Base-by-base conservation (phyloP, 2,888 invertebrate genomes). In the Andrena hattorfiana region DNA sequence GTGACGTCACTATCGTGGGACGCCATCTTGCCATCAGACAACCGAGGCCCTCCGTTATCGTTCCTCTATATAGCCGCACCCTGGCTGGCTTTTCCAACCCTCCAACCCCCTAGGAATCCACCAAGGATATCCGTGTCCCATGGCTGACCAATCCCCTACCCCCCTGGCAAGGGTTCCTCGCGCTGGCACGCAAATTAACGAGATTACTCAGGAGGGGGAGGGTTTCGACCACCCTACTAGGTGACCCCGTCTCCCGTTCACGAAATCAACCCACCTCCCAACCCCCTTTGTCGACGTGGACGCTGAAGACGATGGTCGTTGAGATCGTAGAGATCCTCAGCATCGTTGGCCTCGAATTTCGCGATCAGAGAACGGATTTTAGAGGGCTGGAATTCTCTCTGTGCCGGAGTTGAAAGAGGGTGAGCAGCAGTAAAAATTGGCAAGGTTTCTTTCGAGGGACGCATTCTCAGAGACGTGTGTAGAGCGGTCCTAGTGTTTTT, bases 21-120 rank as follows among this genome's bases (percentile, higher is more conserved):
- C 93, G 93, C 94, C 94, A 94, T 94, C 94, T 94, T 94, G 94
- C 93, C 92, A 93, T 93, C 93, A 93, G 93, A 93, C 93, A 93
- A 93, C 92, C 91, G 89, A 91, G 90, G 91, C 90, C 93, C 92
- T 91, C 90, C 90, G 92, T 93, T 93, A 93, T 93, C 93, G 85
- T 89, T 87, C 89, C 90, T 89, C 89, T 86, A 80, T 91, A 90
- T 73, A 87, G 85, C 86, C 87, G 85, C 82, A 80, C 86, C 85
- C 87, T 74, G 84, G 81, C 80, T 66, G 56, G 71, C 84, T 83
- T 83, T 86, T 84, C 82, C 90, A 73, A 83, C 84, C 86, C 84
- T 83, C 80, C 75, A 64, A 48, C 79, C 42, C 68, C 54, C 59
- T 30, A 59, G 77, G 77, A 77, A 75, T 78, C 84, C 83, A 48